Evolutionary conservation across 2,797 vertebrate species (phyloP).

Genomic region (Borostomias antarcticus): DNA sequence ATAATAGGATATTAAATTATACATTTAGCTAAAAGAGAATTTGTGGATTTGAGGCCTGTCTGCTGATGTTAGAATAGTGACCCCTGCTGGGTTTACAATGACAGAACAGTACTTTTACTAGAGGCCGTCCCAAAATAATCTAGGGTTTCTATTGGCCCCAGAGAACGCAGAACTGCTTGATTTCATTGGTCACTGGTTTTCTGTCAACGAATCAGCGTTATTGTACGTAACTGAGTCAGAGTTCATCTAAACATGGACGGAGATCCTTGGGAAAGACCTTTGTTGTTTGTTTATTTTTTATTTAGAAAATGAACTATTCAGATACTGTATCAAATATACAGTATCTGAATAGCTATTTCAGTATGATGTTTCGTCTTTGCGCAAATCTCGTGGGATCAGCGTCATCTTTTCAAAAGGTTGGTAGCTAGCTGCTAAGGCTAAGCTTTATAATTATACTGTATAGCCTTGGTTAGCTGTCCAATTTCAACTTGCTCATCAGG

Average conservation of each 20-base stretch:
- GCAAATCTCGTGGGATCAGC: conserved; percentile 37
- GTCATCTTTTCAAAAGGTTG: conserved; percentile 63
- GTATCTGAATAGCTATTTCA: too few relatives aligned
- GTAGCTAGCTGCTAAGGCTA: conserved; percentile 24
- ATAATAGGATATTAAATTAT: neutral
- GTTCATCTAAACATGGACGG: neutral
- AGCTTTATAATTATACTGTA: neutral
- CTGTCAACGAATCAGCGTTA: conserved; percentile 35
- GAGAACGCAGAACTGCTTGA: rapidly evolving
- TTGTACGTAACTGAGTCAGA: neutral
- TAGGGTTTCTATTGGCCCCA: conserved; percentile 44
- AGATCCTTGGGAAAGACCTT: neutral
- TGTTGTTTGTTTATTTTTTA: neutral
- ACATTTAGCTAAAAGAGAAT: neutral
- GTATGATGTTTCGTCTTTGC: conserved; percentile 46
- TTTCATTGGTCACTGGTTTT: conserved; percentile 39
- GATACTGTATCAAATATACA: neutral
- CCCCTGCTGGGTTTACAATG: conserved; percentile 36
- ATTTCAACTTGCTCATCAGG: too few relatives aligned
- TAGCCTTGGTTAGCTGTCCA: too few relatives aligned
- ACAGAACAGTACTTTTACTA: neutral
- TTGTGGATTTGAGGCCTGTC: neutral
- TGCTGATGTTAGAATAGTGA: conserved; percentile 21
- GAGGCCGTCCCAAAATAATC: conserved; percentile 17
- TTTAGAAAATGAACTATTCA: neutral